Conservation (phyloP, 1,140 invertebrate genomes). For the Caenorhabditis remanei region DNA sequence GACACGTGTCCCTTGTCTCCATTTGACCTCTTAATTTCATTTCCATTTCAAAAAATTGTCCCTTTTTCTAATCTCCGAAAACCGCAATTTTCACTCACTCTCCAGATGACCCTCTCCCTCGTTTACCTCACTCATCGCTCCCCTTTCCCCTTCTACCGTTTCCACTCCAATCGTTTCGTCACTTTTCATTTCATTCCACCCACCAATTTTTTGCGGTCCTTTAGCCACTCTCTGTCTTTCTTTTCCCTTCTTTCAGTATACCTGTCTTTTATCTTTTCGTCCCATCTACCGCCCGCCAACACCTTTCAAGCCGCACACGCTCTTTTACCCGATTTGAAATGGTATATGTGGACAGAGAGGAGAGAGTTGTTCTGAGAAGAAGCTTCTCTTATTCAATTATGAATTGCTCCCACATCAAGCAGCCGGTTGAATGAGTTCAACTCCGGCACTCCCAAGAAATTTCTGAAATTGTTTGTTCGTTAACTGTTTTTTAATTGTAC, state of each 20-base stretch:
- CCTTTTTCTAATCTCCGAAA: slow-evolving; percentile 6
- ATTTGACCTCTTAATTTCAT: slow-evolving; percentile 14
- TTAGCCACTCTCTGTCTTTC: background rate
- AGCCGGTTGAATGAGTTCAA: too few species aligned
- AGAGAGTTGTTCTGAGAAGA: background rate
- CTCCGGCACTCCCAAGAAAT: too few species aligned
- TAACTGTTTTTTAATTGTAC: background rate
- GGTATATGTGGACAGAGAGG: background rate
- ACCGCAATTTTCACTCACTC: slow-evolving; percentile 25
- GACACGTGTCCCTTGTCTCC: background rate
- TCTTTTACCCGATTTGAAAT: slow-evolving; percentile 1
- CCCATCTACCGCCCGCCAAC: slow-evolving; percentile 55
- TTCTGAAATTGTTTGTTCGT: too few species aligned
- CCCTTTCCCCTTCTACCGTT: background rate
- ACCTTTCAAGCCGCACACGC: slow-evolving; percentile 41
- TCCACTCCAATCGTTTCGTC: background rate
- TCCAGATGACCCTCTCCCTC: background rate
- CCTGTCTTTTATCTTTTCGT: slow-evolving; percentile 42
- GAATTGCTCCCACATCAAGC: background rate
- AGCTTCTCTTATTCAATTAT: background rate
- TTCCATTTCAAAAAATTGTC: background rate
- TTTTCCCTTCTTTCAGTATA: slow-evolving; percentile 18
- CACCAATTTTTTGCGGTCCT: slow-evolving; percentile 40
- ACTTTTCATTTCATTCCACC: slow-evolving; percentile 21
- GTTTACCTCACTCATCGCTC: background rate